Evolutionary conservation across 2,888 invertebrate genomes (phyloP).

Genomic region (Hypena proboscidalis): DNA sequence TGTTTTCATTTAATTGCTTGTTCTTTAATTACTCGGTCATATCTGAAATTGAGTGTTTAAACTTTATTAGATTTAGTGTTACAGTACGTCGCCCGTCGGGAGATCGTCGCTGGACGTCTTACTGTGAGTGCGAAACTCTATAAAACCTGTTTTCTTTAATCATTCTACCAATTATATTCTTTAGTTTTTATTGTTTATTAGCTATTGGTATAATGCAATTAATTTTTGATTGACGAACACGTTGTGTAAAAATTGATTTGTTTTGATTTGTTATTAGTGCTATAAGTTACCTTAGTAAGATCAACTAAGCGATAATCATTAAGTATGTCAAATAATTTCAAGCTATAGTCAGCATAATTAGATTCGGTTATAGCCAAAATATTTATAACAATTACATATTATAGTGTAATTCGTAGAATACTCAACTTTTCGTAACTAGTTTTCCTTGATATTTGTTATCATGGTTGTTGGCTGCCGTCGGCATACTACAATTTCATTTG

Average conservation of each 20-base stretch:
- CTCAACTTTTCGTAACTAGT: too few species aligned
- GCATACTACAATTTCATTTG: not conserved
- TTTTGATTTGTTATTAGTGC: slow-evolving; percentile 13
- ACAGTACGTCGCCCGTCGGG: slow-evolving; percentile 23
- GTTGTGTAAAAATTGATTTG: slow-evolving; percentile 14
- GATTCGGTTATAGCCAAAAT: too few species aligned
- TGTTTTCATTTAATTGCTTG: slow-evolving; percentile 82
- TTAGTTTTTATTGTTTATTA: slow-evolving; percentile 13
- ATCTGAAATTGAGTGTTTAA: slow-evolving; percentile 75
- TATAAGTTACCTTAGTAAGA: slow-evolving; percentile 7
- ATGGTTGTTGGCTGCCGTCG: slow-evolving; percentile 1
- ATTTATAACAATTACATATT: too few species aligned
- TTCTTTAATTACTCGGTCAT: slow-evolving; percentile 75
- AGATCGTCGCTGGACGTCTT: slow-evolving; percentile 15
- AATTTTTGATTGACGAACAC: slow-evolving; percentile 9
- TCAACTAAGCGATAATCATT: not conserved
- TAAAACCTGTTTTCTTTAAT: slow-evolving; percentile 9
- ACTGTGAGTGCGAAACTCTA: slow-evolving; percentile 33
- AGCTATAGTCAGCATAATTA: too few species aligned
- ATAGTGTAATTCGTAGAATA: too few species aligned
- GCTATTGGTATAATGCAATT: slow-evolving; percentile 18
- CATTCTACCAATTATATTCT: slow-evolving; percentile 13
- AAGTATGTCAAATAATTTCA: too few species aligned
- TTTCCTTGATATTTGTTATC: not conserved
- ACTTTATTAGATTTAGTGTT: slow-evolving; percentile 67